phyloP scores from a whole-genome alignment of 2,113 vertebrate genomes.

The Chlorodrepanis virens region DNA sequence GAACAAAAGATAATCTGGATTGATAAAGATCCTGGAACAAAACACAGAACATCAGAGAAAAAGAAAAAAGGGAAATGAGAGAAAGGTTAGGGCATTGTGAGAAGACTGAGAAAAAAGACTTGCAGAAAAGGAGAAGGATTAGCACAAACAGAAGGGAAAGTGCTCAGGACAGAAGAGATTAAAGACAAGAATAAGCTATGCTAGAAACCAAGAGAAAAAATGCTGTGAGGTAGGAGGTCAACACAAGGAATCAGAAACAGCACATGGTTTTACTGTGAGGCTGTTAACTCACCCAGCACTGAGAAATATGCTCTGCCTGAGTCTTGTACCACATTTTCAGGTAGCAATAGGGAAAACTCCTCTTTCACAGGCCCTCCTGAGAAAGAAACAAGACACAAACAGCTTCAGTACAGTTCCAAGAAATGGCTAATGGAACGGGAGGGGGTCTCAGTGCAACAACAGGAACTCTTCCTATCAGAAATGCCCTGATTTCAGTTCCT shows the following conservation, averaged over 20 bases:
- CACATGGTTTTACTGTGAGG: not conserved
- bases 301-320: conserved; percentile 71
- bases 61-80: not conserved
- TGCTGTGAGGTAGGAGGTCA: not conserved
- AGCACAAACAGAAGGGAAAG: not conserved
- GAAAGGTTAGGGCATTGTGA: not conserved
- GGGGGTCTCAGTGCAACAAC: not conserved
- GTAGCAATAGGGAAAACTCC: conserved; percentile 52
- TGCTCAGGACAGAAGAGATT: not conserved
- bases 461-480: not conserved
- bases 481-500: not conserved
- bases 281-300: conserved; percentile 69
- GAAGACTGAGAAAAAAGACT: not conserved
- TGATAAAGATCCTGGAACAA: not conserved
- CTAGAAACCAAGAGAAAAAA: not conserved
- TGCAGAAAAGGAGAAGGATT: not conserved
- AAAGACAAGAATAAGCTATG: not conserved
- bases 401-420: not conserved
- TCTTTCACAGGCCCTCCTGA: conserved; percentile 35
- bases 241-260: not conserved
- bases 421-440: not conserved
- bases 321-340: conserved; percentile 59
- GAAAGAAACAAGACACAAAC: not conserved
- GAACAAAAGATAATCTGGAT: not conserved
- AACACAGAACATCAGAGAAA: not conserved